A percentile compares a stretch with the other conserved stretches of the same genome.
Evolutionary conservation across 1,140 invertebrate species (phyloP).

Genomic region (Oedothorax gibbosus): DNA sequence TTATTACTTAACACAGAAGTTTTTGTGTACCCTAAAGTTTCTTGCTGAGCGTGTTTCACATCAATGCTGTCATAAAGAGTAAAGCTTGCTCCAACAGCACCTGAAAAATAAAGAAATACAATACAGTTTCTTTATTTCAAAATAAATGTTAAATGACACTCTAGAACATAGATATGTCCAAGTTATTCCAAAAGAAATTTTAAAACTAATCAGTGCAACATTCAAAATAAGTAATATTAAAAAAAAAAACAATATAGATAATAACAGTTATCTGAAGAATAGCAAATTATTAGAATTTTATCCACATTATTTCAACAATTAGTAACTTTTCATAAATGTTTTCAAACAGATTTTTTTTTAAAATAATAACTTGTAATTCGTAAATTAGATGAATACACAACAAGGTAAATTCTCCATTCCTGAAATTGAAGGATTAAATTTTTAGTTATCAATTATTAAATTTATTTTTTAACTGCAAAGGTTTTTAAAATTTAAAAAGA

Average conservation of each 20-base stretch:
- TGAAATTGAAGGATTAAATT: neutral
- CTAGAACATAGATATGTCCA: too few species aligned
- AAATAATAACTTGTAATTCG: too few species aligned
- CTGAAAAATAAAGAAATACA: slow-evolving; percentile 66
- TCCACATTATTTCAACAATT: too few species aligned
- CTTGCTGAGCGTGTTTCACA: slow-evolving; percentile 93
- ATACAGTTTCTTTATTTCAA: neutral
- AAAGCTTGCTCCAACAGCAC: slow-evolving; percentile 78
- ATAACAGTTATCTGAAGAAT: too few species aligned
- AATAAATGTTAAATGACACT: too few species aligned
- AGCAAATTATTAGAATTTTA: too few species aligned
- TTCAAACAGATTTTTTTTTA: too few species aligned
- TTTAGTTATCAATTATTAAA: neutral
- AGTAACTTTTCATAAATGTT: too few species aligned
- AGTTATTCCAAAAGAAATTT: neutral
- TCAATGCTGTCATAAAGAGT: slow-evolving; percentile 79
- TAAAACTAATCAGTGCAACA: neutral
- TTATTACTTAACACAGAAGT: too few species aligned
- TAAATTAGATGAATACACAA: too few species aligned
- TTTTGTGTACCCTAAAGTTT: slow-evolving; percentile 77
- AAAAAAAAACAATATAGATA: too few species aligned
- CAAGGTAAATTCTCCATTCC: too few species aligned
- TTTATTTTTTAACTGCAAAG: neutral
- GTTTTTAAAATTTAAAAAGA: neutral
- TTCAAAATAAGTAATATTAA: neutral